Conservation (phyloP, 2,113 vertebrate genomes). For the Dromas ardeola region DNA sequence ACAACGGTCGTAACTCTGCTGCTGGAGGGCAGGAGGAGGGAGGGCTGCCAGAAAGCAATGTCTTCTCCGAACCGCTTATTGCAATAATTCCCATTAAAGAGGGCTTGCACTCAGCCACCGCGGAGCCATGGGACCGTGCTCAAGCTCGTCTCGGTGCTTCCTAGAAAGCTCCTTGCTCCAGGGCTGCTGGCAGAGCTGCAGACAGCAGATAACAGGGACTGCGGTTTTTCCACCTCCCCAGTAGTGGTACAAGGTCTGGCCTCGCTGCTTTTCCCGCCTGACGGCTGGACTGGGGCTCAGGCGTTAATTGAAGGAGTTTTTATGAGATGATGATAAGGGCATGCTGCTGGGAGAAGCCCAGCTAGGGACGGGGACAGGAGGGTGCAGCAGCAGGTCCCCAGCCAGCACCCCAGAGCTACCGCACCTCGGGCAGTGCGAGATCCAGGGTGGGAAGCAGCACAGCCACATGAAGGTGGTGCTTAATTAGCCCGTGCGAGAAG, state of each 20-base stretch:
- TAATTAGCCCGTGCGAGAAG: not conserved
- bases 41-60: not conserved
- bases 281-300: not conserved
- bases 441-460: not conserved
- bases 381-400: not conserved
- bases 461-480: not conserved
- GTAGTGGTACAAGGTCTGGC: not conserved
- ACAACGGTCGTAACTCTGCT: not conserved
- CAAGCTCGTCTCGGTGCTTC: accelerated
- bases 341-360: not conserved
- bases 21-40: not conserved
- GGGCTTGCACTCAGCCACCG: not conserved
- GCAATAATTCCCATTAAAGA: not conserved
- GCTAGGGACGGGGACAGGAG: not conserved
- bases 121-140: accelerated
- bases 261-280: not conserved
- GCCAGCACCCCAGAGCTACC: not conserved
- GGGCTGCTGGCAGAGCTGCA: not conserved
- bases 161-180: not conserved
- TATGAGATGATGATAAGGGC: not conserved
- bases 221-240: not conserved
- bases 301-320: not conserved
- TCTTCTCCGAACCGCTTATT: not conserved
- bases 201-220: not conserved
- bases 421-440: not conserved